Percentiles rank a stretch among this genome's conserved stretches.
phyloP scores from a whole-genome alignment of 2,888 invertebrate genomes.

The Agonopterix alstromeriana region DNA sequence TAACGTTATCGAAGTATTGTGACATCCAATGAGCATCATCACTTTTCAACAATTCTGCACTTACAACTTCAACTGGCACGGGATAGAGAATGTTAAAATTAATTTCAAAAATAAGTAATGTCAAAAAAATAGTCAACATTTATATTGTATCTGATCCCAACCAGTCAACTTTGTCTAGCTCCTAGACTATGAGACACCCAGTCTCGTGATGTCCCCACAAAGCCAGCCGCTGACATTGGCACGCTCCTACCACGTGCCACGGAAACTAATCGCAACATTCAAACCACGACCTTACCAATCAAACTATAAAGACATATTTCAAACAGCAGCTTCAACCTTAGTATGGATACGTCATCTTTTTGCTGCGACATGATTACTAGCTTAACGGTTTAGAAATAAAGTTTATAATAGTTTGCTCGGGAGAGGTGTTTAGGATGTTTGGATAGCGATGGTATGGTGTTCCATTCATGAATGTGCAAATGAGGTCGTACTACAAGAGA shows the following conservation, averaged over 20 bases:
- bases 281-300: neutral
- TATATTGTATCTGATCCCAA: too few relatives aligned
- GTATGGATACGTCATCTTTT: neutral
- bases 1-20: too few relatives aligned
- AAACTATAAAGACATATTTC: neutral
- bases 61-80: too few relatives aligned
- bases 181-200: neutral
- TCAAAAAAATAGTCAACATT: too few relatives aligned
- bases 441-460: constrained; percentile 5
- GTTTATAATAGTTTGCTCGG: neutral
- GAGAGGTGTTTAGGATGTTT: neutral
- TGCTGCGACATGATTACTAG: neutral
- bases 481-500: constrained; percentile 11
- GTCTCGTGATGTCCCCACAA: neutral
- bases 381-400: neutral
- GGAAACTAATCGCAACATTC: constrained; percentile 5
- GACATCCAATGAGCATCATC: too few relatives aligned
- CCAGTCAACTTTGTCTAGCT: neutral
- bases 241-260: constrained; percentile 17
- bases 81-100: too few relatives aligned
- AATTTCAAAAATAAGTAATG: too few relatives aligned
- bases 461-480: constrained; percentile 23
- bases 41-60: too few relatives aligned
- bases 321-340: neutral
- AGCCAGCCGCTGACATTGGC: constrained; percentile 17